Evolutionary conservation across 2,888 invertebrate genomes (phyloP).

Genomic region (Erynnis tages): DNA sequence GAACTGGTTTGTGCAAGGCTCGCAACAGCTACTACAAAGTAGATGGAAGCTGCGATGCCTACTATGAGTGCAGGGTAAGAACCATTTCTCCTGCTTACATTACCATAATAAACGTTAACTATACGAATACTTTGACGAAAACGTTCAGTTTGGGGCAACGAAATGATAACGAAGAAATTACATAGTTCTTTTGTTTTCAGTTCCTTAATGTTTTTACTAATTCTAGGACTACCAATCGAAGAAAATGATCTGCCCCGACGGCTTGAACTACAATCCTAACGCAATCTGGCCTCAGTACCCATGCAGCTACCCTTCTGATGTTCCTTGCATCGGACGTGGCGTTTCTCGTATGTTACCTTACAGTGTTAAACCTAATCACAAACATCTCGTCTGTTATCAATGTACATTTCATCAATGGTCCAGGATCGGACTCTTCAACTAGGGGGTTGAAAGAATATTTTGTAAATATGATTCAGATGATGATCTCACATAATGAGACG

Average conservation of each 20-base stretch:
- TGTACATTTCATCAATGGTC: too few relatives aligned
- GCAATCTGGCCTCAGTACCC: conserved; percentile 82
- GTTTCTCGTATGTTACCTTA: conserved; percentile 46
- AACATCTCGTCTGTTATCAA: not conserved
- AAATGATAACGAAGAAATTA: too few relatives aligned
- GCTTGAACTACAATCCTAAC: conserved; percentile 85
- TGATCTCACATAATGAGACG: too few relatives aligned
- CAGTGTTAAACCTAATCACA: not conserved
- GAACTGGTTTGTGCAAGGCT: conserved; percentile 69
- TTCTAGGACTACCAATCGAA: conserved; percentile 81
- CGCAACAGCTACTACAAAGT: conserved; percentile 82
- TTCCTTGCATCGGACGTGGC: conserved; percentile 84
- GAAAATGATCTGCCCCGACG: conserved; percentile 87
- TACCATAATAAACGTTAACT: too few relatives aligned
- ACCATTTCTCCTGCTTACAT: not conserved
- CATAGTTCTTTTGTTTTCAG: not conserved
- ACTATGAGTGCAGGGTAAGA: conserved; percentile 79
- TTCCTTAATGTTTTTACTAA: not conserved
- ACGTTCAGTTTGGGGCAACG: too few relatives aligned
- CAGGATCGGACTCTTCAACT: too few relatives aligned
- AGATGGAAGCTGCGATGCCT: conserved; percentile 83
- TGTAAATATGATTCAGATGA: too few relatives aligned
- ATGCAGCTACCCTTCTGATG: conserved; percentile 88
- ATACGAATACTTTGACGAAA: too few relatives aligned
- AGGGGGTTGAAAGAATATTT: too few relatives aligned